phyloP scores from a whole-genome alignment of 2,888 invertebrate genomes.

The Caenorhabditis panamensis region DNA sequence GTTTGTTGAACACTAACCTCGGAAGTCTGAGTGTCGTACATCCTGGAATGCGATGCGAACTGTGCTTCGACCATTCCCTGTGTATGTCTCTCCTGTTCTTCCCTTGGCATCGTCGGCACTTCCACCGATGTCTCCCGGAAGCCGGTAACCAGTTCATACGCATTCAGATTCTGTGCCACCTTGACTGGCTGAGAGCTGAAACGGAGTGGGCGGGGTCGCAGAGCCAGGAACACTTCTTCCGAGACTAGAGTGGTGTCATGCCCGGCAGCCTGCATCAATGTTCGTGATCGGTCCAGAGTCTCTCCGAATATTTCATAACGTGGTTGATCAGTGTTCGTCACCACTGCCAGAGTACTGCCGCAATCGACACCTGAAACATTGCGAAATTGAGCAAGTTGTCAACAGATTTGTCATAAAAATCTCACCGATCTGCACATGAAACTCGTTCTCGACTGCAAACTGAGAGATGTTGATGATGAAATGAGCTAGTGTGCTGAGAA shows the following conservation, averaged over 20 bases:
- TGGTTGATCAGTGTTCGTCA: conserved; percentile 76
- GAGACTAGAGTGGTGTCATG: conserved; percentile 66
- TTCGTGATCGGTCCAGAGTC: conserved; percentile 67
- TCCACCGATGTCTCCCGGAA: conserved; percentile 31
- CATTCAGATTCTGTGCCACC: conserved; percentile 61
- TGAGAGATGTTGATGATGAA: conserved; percentile 72
- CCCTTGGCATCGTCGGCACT: conserved; percentile 50
- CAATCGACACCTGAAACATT: conserved; percentile 74
- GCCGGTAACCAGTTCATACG: conserved; percentile 62
- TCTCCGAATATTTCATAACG: conserved; percentile 76
- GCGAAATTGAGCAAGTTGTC: not conserved
- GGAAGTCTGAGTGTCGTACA: conserved; percentile 60
- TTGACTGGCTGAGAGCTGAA: conserved; percentile 66
- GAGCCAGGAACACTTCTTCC: conserved; percentile 78
- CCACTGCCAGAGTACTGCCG: conserved; percentile 75
- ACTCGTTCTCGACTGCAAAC: conserved; percentile 75
- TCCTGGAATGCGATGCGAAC: conserved; percentile 38
- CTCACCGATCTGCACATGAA: conserved; percentile 77
- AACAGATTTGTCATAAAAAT: not conserved
- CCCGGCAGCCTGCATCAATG: conserved; percentile 69
- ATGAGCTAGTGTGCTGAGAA: conserved; percentile 74
- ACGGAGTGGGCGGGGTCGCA: conserved; percentile 76
- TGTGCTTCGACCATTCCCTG: conserved; percentile 59
- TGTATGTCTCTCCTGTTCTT: conserved; percentile 57
- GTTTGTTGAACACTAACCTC: conserved; percentile 51